A percentile compares a stretch with the other conserved stretches of the same genome.
phyloP scores from a whole-genome alignment of 2,113 vertebrate genomes.

The Istiophorus platypterus region DNA sequence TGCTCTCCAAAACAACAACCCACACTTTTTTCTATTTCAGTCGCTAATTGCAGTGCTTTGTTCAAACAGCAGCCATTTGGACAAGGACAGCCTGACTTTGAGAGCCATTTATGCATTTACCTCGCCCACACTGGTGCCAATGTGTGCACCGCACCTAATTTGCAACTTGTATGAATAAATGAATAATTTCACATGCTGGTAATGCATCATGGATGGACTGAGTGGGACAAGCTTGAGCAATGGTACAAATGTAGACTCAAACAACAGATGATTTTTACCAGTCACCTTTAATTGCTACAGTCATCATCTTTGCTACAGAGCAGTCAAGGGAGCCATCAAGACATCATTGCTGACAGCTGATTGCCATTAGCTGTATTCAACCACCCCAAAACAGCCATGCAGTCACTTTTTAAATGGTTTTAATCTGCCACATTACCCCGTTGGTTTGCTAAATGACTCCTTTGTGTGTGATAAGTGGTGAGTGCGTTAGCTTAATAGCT shows the following conservation, averaged over 20 bases:
- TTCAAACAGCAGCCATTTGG: slow-evolving; percentile 51
- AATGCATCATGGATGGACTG: slow-evolving; percentile 46
- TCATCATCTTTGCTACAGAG: slow-evolving; percentile 41
- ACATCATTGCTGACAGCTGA: slow-evolving; percentile 69
- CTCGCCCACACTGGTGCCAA: slow-evolving; percentile 65
- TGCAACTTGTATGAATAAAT: slow-evolving; percentile 73
- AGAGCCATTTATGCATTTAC: slow-evolving; percentile 62
- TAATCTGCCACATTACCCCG: slow-evolving; percentile 63
- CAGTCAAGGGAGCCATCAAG: slow-evolving; percentile 59
- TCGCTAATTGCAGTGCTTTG: slow-evolving; percentile 62
- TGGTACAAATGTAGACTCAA: slow-evolving; percentile 18
- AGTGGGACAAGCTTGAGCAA: slow-evolving; percentile 1
- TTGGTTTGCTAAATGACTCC: slow-evolving; percentile 65
- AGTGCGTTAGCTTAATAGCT: slow-evolving; percentile 73
- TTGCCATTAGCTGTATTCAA: slow-evolving; percentile 53
- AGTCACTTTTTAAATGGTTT: slow-evolving; percentile 65
- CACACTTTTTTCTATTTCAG: slow-evolving; percentile 59
- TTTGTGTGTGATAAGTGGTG: slow-evolving; percentile 57
- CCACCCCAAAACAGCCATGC: slow-evolving; percentile 57
- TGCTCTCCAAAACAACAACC: slow-evolving; percentile 46
- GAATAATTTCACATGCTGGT: slow-evolving; percentile 56
- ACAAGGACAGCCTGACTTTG: slow-evolving; percentile 57
- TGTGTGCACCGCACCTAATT: slow-evolving; percentile 55
- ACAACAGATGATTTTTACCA: slow-evolving; percentile 41
- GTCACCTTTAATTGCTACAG: slow-evolving; percentile 44